A percentile compares a stretch with the other conserved stretches of the same genome.
These are phyloP conservation scores for Heliangelus exortis DNA, from an alignment of 2,797 vertebrate species.

Conservation along the genomic window DNA sequence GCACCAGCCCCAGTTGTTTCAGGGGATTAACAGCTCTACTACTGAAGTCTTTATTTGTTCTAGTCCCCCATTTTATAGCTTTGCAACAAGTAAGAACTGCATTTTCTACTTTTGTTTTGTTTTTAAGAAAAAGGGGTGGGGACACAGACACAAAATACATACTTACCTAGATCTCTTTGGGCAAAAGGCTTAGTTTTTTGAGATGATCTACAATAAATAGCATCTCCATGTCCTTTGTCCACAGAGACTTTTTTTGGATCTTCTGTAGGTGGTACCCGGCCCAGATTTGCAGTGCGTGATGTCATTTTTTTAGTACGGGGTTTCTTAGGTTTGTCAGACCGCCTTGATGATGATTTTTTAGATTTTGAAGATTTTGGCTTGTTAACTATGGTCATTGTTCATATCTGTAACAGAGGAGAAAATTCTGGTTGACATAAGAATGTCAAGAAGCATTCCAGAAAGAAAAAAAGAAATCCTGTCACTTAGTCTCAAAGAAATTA, in stretches of 20 bases:
- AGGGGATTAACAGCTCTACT: background rate
- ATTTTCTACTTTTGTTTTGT: background rate
- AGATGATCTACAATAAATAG: conserved; percentile 87
- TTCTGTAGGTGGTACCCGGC: conserved; percentile 85
- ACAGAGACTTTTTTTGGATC: conserved; percentile 85
- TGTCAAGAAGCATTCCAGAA: background rate
- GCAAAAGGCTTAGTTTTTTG: conserved; percentile 84
- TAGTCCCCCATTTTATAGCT: background rate
- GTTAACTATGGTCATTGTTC: conserved; percentile 99
- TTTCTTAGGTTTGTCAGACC: conserved; percentile 80
- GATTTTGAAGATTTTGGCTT: conserved; percentile 93
- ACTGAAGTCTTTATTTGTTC: background rate
- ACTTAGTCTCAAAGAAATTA: background rate
- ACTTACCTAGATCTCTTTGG: conserved; percentile 87
- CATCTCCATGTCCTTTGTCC: conserved; percentile 88
- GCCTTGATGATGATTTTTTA: conserved; percentile 86
- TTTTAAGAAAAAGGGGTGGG: background rate
- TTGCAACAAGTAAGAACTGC: background rate
- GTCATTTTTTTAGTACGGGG: conserved; percentile 92
- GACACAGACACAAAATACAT: background rate
- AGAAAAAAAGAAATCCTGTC: background rate
- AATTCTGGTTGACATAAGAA: background rate
- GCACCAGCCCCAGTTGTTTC: background rate
- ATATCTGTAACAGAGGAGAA: conserved; percentile 83
- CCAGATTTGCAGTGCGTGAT: conserved; percentile 86